A percentile compares a stretch with the other conserved stretches of the same genome.
phyloP scores from a whole-genome alignment of 2,888 invertebrate genomes.

The Melanchra persicariae region DNA sequence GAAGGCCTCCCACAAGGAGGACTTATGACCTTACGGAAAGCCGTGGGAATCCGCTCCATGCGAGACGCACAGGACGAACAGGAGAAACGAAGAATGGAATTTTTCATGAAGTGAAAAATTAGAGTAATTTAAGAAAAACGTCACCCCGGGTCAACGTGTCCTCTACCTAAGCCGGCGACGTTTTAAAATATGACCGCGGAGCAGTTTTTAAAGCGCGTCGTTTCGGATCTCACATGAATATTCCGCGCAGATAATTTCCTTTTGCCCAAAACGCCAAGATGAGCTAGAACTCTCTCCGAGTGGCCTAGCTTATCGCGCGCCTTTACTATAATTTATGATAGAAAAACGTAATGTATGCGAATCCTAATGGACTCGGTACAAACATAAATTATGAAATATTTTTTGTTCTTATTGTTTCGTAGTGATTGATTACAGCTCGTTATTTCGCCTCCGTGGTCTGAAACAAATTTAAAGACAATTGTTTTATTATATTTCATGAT shows the following conservation, averaged over 20 bases:
- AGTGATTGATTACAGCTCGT: conserved; percentile 39
- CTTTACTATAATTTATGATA: conserved; percentile 21
- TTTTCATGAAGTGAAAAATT: no score
- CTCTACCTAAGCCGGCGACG: neutral
- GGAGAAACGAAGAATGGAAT: no score
- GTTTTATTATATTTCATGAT: neutral
- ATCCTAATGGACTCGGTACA: conserved; percentile 31
- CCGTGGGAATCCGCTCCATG: no score
- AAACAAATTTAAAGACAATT: conserved; percentile 10
- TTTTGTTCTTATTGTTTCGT: conserved; percentile 28
- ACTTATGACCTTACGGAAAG: no score
- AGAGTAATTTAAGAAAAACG: no score
- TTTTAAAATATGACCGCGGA: conserved; percentile 23
- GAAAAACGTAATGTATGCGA: conserved; percentile 18
- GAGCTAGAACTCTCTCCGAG: conserved; percentile 10
- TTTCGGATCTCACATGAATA: conserved; percentile 49
- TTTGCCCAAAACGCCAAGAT: conserved; percentile 26
- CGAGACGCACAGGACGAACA: no score
- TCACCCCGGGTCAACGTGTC: neutral
- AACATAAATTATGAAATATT: conserved; percentile 23
- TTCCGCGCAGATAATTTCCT: conserved; percentile 50
- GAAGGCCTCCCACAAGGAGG: neutral
- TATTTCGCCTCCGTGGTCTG: conserved; percentile 3
- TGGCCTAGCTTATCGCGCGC: conserved; percentile 13
- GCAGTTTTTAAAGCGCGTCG: conserved; percentile 38